These are phyloP conservation scores for Coryphaenoides rupestris DNA, from an alignment of 2,113 vertebrate species.

Conservation along the genomic window DNA sequence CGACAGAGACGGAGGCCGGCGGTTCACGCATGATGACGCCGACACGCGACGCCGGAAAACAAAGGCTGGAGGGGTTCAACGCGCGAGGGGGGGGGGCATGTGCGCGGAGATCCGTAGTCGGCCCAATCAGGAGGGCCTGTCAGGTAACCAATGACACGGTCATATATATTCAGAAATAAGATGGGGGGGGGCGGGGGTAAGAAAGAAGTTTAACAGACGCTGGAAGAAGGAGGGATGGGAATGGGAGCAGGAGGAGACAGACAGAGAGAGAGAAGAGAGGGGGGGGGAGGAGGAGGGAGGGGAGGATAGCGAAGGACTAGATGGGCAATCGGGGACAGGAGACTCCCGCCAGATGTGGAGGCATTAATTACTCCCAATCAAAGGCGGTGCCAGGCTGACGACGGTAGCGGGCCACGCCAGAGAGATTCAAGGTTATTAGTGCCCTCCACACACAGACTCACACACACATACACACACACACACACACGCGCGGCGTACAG, in stretches of 20 bases:
- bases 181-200: neutral
- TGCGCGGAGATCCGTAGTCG: conserved; percentile 24
- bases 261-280: neutral
- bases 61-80: conserved; percentile 22
- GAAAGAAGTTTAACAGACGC: conserved; percentile 11
- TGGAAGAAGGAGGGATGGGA: neutral
- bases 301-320: conserved; percentile 11
- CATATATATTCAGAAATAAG: conserved; percentile 28
- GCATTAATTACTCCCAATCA: conserved; percentile 70
- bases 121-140: conserved; percentile 10
- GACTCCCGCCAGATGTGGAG: conserved; percentile 59
- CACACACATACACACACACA: too few relatives aligned
- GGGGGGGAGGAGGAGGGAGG: neutral
- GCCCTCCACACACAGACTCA: neutral
- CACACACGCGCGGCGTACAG: too few relatives aligned
- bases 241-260: conserved; percentile 17
- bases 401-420: conserved; percentile 43
- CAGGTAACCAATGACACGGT: conserved; percentile 27
- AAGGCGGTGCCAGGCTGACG: conserved; percentile 55
- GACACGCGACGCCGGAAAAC: conserved; percentile 23
- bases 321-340: neutral
- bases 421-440: conserved; percentile 66
- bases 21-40: conserved; percentile 36
- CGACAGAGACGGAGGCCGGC: conserved; percentile 53
- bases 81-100: conserved; percentile 5